phyloP scores from a whole-genome alignment of 2,797 vertebrate genomes.

The Sebastes taczanowskii region DNA sequence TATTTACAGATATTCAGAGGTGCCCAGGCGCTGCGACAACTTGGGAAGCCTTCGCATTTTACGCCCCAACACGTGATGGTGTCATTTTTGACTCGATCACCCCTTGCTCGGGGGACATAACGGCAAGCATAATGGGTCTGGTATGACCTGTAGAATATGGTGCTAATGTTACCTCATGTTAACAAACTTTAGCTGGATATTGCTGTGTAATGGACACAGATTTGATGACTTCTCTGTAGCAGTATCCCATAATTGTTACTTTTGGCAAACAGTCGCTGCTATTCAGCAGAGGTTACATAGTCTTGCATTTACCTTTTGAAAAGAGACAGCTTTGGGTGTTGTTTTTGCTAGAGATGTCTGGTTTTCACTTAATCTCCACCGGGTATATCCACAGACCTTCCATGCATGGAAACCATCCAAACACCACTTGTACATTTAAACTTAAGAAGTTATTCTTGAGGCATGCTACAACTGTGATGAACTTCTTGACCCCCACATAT shows the following conservation, averaged over 20 bases:
- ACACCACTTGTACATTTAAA: neutral
- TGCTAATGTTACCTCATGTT: neutral
- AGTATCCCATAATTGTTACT: neutral
- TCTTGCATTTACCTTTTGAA: neutral
- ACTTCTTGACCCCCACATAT: slow-evolving; percentile 2
- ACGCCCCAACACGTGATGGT: too few relatives aligned
- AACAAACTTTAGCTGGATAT: neutral
- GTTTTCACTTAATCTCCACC: neutral
- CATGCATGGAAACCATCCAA: neutral
- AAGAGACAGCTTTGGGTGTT: neutral
- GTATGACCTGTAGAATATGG: neutral
- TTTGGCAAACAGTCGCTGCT: neutral
- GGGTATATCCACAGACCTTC: neutral
- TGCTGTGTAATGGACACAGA: neutral
- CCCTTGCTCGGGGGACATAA: too few relatives aligned
- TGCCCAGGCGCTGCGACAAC: too few relatives aligned
- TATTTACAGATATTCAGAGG: too few relatives aligned
- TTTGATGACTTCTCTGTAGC: neutral
- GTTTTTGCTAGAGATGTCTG: neutral
- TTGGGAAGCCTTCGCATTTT: too few relatives aligned
- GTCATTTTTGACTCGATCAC: too few relatives aligned
- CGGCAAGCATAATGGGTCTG: neutral
- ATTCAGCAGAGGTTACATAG: neutral
- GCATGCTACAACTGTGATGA: neutral
- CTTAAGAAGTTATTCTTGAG: neutral